Percentiles rank a stretch among this genome's conserved stretches.
phyloP scores from a whole-genome alignment of 2,113 vertebrate species.

The Phylloscopus whistleri region DNA sequence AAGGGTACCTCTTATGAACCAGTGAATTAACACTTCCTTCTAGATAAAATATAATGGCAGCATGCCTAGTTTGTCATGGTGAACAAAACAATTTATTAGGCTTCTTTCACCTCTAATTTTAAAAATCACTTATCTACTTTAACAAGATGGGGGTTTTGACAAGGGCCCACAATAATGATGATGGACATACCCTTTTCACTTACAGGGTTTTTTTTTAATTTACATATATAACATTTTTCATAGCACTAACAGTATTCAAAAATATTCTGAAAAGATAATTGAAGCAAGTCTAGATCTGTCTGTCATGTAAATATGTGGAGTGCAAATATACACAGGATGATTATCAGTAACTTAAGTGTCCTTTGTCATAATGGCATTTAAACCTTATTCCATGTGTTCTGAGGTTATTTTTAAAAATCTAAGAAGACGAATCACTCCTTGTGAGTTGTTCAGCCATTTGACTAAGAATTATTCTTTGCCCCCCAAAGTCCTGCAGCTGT shows the following conservation, averaged over 20 bases:
- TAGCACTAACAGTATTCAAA: neutral
- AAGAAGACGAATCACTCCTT: conserved; percentile 9
- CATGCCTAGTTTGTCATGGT: neutral
- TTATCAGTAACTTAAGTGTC: neutral
- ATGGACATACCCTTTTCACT: neutral
- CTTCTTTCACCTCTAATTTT: conserved; percentile 12
- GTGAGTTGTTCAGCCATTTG: neutral
- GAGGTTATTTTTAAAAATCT: neutral
- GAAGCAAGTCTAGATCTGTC: conserved; percentile 26
- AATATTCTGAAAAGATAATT: neutral
- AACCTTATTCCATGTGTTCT: neutral
- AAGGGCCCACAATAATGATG: neutral
- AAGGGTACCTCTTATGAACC: neutral
- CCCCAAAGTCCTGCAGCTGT: neutral
- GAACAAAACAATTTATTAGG: neutral
- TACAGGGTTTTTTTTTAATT: neutral
- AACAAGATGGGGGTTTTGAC: neutral
- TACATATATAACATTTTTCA: conserved; percentile 4
- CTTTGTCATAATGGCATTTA: conserved; percentile 9
- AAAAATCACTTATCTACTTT: neutral
- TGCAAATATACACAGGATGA: neutral
- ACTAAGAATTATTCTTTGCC: neutral
- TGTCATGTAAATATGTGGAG: neutral
- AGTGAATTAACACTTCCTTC: neutral
- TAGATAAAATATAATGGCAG: neutral